Conservation (phyloP, 2,797 vertebrate species). For the Galago senegalensis region DNA sequence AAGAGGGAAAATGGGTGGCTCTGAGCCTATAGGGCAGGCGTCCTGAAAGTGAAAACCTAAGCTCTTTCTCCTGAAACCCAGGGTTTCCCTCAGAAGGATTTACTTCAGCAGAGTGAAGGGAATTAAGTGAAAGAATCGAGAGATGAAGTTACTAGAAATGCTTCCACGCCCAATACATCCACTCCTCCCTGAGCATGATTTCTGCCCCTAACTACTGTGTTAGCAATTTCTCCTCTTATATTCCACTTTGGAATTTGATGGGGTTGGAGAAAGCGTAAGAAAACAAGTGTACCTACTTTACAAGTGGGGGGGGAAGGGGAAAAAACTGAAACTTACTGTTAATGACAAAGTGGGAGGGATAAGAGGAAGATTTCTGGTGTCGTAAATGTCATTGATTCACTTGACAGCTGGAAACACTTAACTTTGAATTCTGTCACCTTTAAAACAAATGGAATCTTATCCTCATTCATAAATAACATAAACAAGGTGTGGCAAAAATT, state of each 20-base stretch:
- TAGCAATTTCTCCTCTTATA: not conserved
- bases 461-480: slow-evolving; percentile 2
- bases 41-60: not conserved
- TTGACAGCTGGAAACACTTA: not conserved
- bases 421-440: slow-evolving; percentile 9
- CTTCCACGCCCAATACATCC: not conserved
- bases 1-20: not conserved
- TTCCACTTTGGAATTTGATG: slow-evolving; percentile 9
- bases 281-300: not conserved
- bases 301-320: not conserved
- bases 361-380: not conserved
- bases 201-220: not conserved
- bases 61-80: not conserved
- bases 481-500: not conserved
- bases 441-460: not conserved
- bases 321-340: not conserved
- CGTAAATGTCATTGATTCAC: not conserved
- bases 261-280: not conserved
- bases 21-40: not conserved
- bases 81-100: not conserved
- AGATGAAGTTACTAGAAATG: not conserved
- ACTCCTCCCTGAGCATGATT: not conserved
- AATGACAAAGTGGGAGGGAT: not conserved
- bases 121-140: not conserved
- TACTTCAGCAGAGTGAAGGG: not conserved